These are phyloP conservation scores for Chironomus riparius DNA, from an alignment of 2,888 invertebrate genomes.

Conservation along the genomic window DNA sequence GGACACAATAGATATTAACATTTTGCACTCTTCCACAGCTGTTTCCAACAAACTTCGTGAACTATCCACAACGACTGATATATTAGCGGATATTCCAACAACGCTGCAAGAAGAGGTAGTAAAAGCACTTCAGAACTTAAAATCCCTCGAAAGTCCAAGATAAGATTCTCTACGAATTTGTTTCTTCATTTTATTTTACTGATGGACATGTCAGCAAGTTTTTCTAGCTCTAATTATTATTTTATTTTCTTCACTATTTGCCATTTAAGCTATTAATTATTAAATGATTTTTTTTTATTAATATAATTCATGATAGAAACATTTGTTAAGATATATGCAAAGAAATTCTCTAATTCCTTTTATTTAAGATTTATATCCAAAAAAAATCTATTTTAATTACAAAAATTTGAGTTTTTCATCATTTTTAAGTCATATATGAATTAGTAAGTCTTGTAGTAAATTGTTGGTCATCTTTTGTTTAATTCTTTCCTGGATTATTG, in stretches of 20 bases:
- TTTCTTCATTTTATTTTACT: background rate
- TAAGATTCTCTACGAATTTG: background rate
- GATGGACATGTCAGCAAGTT: background rate
- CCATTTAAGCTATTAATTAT: background rate
- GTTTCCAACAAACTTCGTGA: conserved; percentile 84
- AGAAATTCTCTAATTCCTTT: too few species aligned
- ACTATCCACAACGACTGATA: conserved; percentile 86
- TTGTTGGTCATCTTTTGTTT: too few species aligned
- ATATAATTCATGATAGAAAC: too few species aligned
- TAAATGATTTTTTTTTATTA: background rate
- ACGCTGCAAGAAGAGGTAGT: conserved; percentile 83
- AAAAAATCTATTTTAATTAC: too few species aligned
- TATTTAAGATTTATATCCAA: too few species aligned
- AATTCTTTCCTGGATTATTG: too few species aligned
- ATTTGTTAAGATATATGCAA: too few species aligned
- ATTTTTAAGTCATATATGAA: too few species aligned
- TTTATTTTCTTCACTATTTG: background rate
- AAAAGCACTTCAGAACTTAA: conserved; percentile 50
- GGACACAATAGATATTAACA: background rate
- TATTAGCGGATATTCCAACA: conserved; percentile 74
- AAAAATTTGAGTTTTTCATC: too few species aligned
- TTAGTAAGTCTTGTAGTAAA: too few species aligned
- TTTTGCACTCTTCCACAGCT: conserved; percentile 50
- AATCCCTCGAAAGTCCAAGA: conserved; percentile 26
- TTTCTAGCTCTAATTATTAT: background rate